Base-by-base conservation (phyloP, 2,113 vertebrate genomes). In the Phaethornis superciliosus region DNA sequence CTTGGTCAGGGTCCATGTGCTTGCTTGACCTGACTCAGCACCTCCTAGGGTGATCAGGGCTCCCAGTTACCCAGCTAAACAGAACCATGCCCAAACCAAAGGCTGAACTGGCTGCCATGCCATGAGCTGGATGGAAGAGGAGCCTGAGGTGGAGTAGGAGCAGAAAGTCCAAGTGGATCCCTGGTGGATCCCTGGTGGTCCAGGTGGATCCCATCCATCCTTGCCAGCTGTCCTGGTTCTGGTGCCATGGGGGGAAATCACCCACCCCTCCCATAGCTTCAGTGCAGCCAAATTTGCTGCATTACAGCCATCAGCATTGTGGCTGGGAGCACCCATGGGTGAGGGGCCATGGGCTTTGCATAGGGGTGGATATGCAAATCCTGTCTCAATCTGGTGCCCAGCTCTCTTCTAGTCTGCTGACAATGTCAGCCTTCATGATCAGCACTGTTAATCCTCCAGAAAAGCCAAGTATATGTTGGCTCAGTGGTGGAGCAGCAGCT, bases 301-400 rank as follows among this genome's bases (percentile, higher is more conserved):
- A 0, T 22, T 26, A 27, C 8, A 75, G 17, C 13, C 3, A 6
- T 7, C 47, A 56, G 32, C 16, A 3, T 10, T 35, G 51, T 7
- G 26, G 10, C 12, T 35, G 28, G 63, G 42, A 9, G 11, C 7
- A 17, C 5, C 1, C 4, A 1, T 3, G 16, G 33, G 9, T 12
- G 32, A 55, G 27, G 6, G 15, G 6, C 27, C 35, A 8, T 1
- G 7, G 33, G 23, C 32, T 35, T 22, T 35, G 44, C 42, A 30
- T 15, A 68, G 75, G 63, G 46, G 6, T 32, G 28, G 18, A 13
- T 16, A 11, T 21, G 37, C 11, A 44, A 22, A 16, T 68, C 23
- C 42, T 64, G 85, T 80, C n/a, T 51, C 64, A 65, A 10, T 8
- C 15, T 13, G 30, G 9, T 60, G 54, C 14, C 67, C n/a, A 30